Base-by-base conservation (phyloP, 2,113 vertebrate genomes). In the Mus spicilegus region DNA sequence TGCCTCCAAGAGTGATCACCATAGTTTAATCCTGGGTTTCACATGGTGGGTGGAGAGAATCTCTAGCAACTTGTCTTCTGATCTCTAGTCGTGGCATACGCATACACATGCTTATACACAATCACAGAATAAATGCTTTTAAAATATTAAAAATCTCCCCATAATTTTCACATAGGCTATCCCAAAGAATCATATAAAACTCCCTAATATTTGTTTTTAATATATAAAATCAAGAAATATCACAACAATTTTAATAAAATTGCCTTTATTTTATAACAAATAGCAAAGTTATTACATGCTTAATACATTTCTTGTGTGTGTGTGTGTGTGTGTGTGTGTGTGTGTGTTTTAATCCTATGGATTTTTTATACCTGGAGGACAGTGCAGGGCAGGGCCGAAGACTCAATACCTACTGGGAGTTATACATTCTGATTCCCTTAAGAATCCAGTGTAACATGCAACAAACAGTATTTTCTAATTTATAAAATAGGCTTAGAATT, bases 171-270 rank as follows among this genome's bases (percentile, higher is more conserved):
- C 61, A 42, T 90, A 19, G 61, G 87, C 8, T 92, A 56, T 56
- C 72, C n/a, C 46, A 95, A 95, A 95, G 7, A n/a, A 63, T 77
- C 28, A 65, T 49, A 33, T 36, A 81, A 94, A 92, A 92, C 30
- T 12, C 82, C 6, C 28, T 65, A n/a, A 85, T 10, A 82, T 54
- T 93, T 93, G 13, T 61, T 92, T 17, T 26, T 90, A 94, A 69
- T 42, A 7, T 36, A 42, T 75, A 22, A 61, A 56, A 28, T 5
- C 65, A 90, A 90, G 24, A 95, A 95, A 69, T 72, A 4, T 33
- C 65, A 58, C 49, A 19, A 93, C 33, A 85, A 85, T 33, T 86
- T 92, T 94, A 76, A 72, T 77, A 49, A 70, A 85, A 58, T 76
- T 36, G 69, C 17, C 14, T 75, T 81, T 90, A 54, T 61, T 80